Conservation (phyloP, 2,113 vertebrate species). For the Cyprinodon brontotheroides region DNA sequence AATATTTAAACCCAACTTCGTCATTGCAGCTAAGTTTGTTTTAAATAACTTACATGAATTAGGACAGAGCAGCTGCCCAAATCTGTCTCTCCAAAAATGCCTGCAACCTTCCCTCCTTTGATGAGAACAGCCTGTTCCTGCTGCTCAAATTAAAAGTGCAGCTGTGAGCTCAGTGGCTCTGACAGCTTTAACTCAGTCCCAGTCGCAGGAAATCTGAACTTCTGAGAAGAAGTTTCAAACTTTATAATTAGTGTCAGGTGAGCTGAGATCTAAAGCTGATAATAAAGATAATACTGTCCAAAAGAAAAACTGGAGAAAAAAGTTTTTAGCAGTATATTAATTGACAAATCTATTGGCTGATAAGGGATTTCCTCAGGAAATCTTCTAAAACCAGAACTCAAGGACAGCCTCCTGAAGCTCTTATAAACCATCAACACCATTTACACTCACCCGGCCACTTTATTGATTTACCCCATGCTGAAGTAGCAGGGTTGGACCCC, state of each 20-base stretch:
- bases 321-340: neutral
- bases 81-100: conserved; percentile 1
- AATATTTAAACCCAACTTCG: neutral
- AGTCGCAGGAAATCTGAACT: neutral
- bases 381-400: neutral
- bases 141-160: conserved; percentile 38
- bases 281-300: conserved; percentile 2
- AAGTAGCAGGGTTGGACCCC: too few species aligned
- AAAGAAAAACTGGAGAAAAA: conserved; percentile 27
- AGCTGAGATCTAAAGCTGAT: conserved; percentile 22
- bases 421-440: neutral
- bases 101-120: conserved; percentile 16
- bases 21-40: neutral
- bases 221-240: conserved; percentile 27
- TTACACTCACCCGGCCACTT: too few species aligned
- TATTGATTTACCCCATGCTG: too few species aligned
- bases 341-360: neutral
- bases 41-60: conserved; percentile 15
- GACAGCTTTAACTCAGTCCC: conserved; percentile 28
- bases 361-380: neutral
- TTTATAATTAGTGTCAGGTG: conserved; percentile 40
- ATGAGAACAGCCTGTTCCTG: conserved; percentile 32
- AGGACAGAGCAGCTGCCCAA: conserved; percentile 24
- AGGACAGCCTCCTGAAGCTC: neutral
- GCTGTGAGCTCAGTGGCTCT: conserved; percentile 28